Evolutionary conservation across 2,797 vertebrate species (phyloP), one percentile per base, ranked within the genome.

Genomic region (Bufotes viridis): DNA sequence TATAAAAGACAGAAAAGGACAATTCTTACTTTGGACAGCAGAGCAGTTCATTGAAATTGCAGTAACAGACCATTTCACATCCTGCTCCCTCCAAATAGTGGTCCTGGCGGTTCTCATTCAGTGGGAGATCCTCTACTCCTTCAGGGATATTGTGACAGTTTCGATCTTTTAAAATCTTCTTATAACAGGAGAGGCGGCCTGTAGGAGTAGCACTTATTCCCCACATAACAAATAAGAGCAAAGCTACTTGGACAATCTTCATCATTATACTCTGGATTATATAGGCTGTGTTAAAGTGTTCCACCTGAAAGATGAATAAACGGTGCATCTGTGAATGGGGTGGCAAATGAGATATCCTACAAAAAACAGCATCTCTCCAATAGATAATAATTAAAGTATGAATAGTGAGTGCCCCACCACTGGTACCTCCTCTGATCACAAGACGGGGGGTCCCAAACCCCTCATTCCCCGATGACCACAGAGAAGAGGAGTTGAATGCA

Each of bases 11-110:
- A 42, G 4, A 42, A 42, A 42, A 42, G 4, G 20, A 53, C 61
- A 60, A 49, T 55, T 82, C 93, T 96, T 96, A 96, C 96, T 95
- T 96, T 76, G 96, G 95, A 85, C 96, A 97, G 91, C 96, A 96
- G 89, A 97, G 93, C 88, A 96, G 8, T 89, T 96, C 95, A 0
- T 92, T 94, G 89, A 92, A 89, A 90, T 93, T 96, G 93, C 96
- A 97, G 92, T 95, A 96, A 82, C 96, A 97, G 91, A 95, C 93
- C 86, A 94, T 91, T 58, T 96, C 93, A 7, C 96, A 97, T 74
- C 90, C 93, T 18, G 93, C 91, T 18, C 94, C 94, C 65, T 95
- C 92, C 95, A 95, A 96, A 78, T 96, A 96, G 87, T 96, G 96
- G 88, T 94, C 91, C 15, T 90, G 93, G 80, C 96, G 81, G 0